Conservation (phyloP, 2,888 invertebrate genomes). For the Mechanitis messenoides region DNA sequence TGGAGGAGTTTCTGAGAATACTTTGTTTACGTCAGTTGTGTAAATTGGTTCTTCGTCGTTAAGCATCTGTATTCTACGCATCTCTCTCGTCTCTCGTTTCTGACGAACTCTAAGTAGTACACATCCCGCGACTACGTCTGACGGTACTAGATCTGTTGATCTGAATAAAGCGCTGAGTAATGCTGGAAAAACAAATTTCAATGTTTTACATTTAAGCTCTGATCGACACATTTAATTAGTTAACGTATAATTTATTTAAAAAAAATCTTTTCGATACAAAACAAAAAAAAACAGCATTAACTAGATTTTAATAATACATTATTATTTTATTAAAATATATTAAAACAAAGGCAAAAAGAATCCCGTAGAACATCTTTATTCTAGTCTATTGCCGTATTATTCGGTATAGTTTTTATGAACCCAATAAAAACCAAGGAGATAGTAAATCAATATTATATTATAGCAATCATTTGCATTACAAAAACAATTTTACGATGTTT, state of each 20-base stretch:
- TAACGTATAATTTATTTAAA: no score
- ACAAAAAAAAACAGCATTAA: no score
- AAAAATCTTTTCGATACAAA: no score
- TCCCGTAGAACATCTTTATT: neutral
- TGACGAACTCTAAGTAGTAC: constrained; percentile 87
- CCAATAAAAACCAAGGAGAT: constrained; percentile 4
- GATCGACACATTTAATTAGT: no score
- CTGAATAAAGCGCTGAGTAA: constrained; percentile 87
- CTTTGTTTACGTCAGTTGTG: constrained; percentile 76
- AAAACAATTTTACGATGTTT: constrained; percentile 6
- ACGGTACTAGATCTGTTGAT: constrained; percentile 90
- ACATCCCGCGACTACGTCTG: constrained; percentile 91
- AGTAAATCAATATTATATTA: constrained; percentile 2
- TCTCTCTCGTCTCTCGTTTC: constrained; percentile 83
- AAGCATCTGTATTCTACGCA: constrained; percentile 79
- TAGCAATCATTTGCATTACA: neutral
- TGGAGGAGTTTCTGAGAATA: constrained; percentile 80
- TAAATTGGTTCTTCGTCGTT: constrained; percentile 82
- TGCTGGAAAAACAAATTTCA: constrained; percentile 58
- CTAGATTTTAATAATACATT: no score
- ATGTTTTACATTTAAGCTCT: no score
- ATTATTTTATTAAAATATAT: no score
- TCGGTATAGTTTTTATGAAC: neutral
- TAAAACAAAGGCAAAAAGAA: no score
- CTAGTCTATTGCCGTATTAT: neutral